Evolutionary conservation across 2,113 vertebrate species (phyloP).

Genomic region (Elephantulus edwardii): DNA sequence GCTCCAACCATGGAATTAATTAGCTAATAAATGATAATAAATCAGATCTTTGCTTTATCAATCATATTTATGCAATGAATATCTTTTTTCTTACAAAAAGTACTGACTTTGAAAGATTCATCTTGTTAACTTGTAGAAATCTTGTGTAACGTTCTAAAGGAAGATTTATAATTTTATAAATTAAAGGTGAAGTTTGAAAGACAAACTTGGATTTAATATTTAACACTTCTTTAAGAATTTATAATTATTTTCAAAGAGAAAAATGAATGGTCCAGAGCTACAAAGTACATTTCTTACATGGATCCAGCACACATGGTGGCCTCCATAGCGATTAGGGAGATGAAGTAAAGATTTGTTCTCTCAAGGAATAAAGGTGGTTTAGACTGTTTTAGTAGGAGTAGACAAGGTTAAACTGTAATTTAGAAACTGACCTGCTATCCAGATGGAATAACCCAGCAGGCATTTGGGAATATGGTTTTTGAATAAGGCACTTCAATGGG

Average conservation of each 20-base stretch:
- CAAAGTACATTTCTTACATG: neutral
- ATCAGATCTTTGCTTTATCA: conserved; percentile 15
- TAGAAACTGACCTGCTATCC: neutral
- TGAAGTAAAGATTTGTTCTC: neutral
- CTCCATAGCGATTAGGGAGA: neutral
- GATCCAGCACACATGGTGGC: neutral
- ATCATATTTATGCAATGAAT: neutral
- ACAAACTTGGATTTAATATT: conserved; percentile 13
- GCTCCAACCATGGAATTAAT: conserved; percentile 49
- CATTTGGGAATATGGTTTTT: neutral
- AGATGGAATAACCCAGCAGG: neutral
- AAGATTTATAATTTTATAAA: neutral
- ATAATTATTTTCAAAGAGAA: neutral
- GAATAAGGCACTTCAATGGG: neutral
- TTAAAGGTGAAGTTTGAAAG: conserved; percentile 9
- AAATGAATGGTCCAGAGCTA: neutral
- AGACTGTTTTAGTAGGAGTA: neutral
- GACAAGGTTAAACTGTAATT: neutral
- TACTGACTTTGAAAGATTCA: neutral
- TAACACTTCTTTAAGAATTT: neutral
- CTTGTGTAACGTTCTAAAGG: neutral
- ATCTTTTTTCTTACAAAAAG: conserved; percentile 30
- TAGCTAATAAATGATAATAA: conserved; percentile 56
- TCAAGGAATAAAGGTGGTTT: neutral
- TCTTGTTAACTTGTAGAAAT: neutral